Conservation (phyloP, 2,113 vertebrate species). For the Crotalus tigris region DNA sequence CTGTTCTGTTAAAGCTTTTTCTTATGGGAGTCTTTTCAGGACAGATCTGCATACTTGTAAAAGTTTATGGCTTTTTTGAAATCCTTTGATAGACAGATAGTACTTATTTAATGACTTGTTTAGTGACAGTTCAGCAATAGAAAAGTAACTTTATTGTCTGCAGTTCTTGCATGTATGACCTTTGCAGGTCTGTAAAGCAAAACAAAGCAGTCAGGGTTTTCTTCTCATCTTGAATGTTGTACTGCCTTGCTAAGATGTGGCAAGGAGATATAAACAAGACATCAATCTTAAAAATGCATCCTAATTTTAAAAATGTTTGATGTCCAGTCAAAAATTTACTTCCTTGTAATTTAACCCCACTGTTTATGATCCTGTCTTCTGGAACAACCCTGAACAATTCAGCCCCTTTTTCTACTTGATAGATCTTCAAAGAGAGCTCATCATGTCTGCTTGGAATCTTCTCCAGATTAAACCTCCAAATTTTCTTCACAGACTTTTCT, state of each 20-base stretch:
- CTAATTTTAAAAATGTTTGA: background rate
- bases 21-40: slow-evolving; percentile 2
- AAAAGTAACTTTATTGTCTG: background rate
- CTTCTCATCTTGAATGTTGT: background rate
- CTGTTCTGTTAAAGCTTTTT: slow-evolving; percentile 17
- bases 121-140: background rate
- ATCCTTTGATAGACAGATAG: slow-evolving; percentile 49
- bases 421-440: background rate
- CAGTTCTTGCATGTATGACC: background rate
- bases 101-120: background rate
- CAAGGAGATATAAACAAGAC: background rate
- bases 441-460: background rate
- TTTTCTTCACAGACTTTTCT: background rate
- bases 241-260: background rate
- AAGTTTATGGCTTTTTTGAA: background rate
- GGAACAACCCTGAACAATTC: background rate
- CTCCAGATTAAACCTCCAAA: background rate
- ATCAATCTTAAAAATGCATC: background rate
- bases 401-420: background rate
- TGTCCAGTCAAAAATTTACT: background rate
- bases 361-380: background rate
- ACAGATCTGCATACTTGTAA: accelerated
- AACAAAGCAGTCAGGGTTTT: background rate
- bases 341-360: no score
- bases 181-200: background rate